Evolutionary conservation across 2,797 vertebrate genomes (phyloP).

Genomic region (Catharus ustulatus): DNA sequence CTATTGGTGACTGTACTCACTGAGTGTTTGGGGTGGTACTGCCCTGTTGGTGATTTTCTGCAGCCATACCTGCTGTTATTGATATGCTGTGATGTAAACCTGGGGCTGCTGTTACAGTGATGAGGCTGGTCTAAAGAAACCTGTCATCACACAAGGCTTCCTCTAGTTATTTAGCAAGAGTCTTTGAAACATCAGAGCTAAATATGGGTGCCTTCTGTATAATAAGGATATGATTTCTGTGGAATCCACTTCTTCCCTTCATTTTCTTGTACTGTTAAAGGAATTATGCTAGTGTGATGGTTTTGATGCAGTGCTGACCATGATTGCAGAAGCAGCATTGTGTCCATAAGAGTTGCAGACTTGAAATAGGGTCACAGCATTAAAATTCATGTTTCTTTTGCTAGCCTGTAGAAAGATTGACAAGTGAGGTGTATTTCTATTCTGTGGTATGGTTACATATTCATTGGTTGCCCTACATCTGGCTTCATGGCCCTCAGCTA

Average conservation of each 20-base stretch:
- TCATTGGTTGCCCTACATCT: not conserved
- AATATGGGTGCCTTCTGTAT: not conserved
- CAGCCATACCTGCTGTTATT: accelerated
- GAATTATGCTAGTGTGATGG: not conserved
- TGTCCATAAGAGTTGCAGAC: not conserved
- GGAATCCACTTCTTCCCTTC: not conserved
- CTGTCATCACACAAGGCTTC: not conserved
- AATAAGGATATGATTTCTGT: not conserved
- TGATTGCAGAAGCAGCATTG: not conserved
- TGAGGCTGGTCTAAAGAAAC: not conserved
- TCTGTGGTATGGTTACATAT: not conserved
- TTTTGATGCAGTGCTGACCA: not conserved
- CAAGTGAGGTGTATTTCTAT: not conserved
- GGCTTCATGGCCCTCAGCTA: not conserved
- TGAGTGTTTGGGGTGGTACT: not conserved
- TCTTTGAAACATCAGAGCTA: not conserved
- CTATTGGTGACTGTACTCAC: not conserved
- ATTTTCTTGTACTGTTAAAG: not conserved
- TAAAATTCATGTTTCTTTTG: not conserved
- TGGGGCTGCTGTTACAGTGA: not conserved
- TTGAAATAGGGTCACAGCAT: not conserved
- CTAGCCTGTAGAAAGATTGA: not conserved
- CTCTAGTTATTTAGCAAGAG: not conserved
- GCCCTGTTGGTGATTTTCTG: not conserved
- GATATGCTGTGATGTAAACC: accelerated